These are phyloP conservation scores for Microctenopoma lineatum DNA, from an alignment of 2,797 vertebrate genomes.

Conservation along the genomic window DNA sequence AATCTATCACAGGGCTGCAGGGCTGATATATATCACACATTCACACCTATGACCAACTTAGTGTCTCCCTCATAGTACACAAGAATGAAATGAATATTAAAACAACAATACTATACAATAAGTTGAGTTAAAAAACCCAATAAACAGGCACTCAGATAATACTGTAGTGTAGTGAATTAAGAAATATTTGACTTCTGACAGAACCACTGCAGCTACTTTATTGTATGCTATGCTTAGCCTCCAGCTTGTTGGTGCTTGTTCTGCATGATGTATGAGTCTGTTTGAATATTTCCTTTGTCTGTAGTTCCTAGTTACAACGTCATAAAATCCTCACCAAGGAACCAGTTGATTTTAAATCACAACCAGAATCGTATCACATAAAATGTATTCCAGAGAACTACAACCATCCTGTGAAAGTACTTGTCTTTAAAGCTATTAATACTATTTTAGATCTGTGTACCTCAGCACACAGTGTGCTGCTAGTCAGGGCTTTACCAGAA, in stretches of 20 bases:
- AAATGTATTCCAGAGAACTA: background rate
- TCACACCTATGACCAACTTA: too few relatives aligned
- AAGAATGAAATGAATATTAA: too few relatives aligned
- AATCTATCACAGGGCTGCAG: too few relatives aligned
- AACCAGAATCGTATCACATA: background rate
- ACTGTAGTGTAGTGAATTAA: background rate
- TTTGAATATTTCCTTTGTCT: background rate
- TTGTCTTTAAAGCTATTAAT: background rate
- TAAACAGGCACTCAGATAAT: background rate
- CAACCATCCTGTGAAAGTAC: background rate
- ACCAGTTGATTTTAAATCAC: background rate
- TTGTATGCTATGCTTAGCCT: background rate
- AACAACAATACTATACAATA: too few relatives aligned
- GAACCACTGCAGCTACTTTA: background rate
- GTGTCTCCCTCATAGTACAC: too few relatives aligned
- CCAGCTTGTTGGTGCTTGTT: background rate
- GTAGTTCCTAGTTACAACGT: background rate
- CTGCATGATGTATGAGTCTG: background rate
- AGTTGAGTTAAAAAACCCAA: too few relatives aligned
- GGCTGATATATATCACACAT: too few relatives aligned
- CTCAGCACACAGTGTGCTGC: background rate
- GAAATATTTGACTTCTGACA: background rate
- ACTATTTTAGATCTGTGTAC: background rate
- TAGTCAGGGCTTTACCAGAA: background rate
- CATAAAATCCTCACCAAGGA: background rate